phyloP scores from a whole-genome alignment of 2,113 vertebrate species.

The Sinocyclocheilus anshuiensis region DNA sequence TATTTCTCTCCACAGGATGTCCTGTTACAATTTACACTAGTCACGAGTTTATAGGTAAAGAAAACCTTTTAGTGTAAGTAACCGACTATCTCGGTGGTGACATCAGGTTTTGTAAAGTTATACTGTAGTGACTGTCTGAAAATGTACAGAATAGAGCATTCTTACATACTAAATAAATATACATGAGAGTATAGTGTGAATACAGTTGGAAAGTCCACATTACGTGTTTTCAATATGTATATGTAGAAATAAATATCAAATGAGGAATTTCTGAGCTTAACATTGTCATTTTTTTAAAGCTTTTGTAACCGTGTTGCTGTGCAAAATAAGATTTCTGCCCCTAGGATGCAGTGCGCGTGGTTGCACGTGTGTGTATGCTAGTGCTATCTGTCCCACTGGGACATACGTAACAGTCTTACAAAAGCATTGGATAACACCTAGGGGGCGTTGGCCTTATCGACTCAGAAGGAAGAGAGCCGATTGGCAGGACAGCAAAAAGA shows the following conservation, averaged over 20 bases:
- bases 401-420: conserved; percentile 60
- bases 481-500: conserved; percentile 23
- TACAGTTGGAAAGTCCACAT: not conserved
- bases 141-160: not conserved
- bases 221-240: not conserved
- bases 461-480: conserved; percentile 50
- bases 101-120: not conserved
- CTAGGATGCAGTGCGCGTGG: conserved; percentile 13
- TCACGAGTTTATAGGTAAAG: not conserved
- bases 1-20: not conserved
- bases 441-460: conserved; percentile 46
- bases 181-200: not conserved
- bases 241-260: conserved; percentile 15
- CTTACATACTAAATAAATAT: not conserved
- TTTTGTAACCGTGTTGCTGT: conserved; percentile 30
- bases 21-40: not conserved
- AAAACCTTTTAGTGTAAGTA: not conserved
- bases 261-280: not conserved
- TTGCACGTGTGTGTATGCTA: not conserved
- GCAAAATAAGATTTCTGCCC: conserved; percentile 28
- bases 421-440: conserved; percentile 54
- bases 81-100: not conserved
- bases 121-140: not conserved
- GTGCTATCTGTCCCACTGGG: conserved; percentile 56
- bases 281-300: not conserved